A percentile compares a stretch with the other conserved stretches of the same genome.
Evolutionary conservation across 2,888 invertebrate genomes (phyloP).

Genomic region (Apeira syringaria): DNA sequence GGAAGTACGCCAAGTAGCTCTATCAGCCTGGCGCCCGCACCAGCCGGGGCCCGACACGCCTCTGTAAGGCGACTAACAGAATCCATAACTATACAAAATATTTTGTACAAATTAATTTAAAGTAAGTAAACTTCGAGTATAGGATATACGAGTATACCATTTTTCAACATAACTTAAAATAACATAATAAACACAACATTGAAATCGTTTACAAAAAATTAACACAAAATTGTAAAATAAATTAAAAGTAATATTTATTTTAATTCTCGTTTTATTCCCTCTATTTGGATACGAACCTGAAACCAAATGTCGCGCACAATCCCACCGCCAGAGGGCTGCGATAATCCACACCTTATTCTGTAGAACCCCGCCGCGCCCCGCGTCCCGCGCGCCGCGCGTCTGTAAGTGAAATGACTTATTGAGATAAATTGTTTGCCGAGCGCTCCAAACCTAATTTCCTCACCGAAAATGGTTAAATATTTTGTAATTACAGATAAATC

Average conservation of each 20-base stretch:
- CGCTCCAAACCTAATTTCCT: slow-evolving; percentile 49
- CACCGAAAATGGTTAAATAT: slow-evolving; percentile 32
- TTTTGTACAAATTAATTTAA: too few relatives aligned
- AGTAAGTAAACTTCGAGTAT: too few relatives aligned
- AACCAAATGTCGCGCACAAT: slow-evolving; percentile 22
- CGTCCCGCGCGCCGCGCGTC: too few relatives aligned
- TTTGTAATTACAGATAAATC: slow-evolving; percentile 34
- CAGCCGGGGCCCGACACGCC: slow-evolving; percentile 30
- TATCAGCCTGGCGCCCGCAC: slow-evolving; percentile 41
- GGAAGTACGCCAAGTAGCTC: slow-evolving; percentile 55
- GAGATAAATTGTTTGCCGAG: slow-evolving; percentile 54
- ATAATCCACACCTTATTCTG: slow-evolving; percentile 35
- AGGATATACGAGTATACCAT: too few relatives aligned
- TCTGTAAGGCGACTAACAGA: slow-evolving; percentile 30
- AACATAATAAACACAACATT: too few relatives aligned
- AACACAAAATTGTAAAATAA: too few relatives aligned
- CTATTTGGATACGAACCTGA: slow-evolving; percentile 18
- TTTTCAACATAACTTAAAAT: too few relatives aligned
- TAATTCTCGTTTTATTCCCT: slow-evolving; percentile 18
- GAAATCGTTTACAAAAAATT: too few relatives aligned
- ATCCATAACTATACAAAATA: too few relatives aligned
- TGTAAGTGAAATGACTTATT: slow-evolving; percentile 54
- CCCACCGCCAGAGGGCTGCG: slow-evolving; percentile 15
- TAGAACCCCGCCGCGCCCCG: slow-evolving; percentile 21
- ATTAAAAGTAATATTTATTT: too few relatives aligned